Evolutionary conservation across 2,888 invertebrate species (phyloP).

Genomic region (Troilus luridus): DNA sequence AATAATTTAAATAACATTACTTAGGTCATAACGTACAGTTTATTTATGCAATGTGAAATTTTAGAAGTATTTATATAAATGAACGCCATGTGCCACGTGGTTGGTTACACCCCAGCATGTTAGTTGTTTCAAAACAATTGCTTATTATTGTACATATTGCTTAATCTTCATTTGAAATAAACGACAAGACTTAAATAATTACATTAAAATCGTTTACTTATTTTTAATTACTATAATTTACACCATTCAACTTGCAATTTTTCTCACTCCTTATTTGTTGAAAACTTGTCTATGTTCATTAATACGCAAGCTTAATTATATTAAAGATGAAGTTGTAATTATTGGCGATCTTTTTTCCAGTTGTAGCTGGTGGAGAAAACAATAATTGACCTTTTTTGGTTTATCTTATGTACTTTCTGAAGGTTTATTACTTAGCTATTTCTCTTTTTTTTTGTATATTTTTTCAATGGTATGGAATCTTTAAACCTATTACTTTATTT

Average conservation of each 20-base stretch:
- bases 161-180: not conserved
- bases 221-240: not conserved
- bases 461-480: no score
- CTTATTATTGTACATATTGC: not conserved
- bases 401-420: no score
- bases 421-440: no score
- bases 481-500: no score
- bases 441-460: no score
- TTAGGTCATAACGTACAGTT: not conserved
- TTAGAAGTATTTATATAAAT: not conserved
- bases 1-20: not conserved
- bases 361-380: no score
- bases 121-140: not conserved
- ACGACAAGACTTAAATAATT: not conserved
- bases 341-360: no score
- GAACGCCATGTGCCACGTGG: not conserved
- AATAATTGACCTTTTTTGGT: no score
- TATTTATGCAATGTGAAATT: not conserved
- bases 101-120: not conserved
- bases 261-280: not conserved
- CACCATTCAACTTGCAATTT: not conserved
- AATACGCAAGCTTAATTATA: no score
- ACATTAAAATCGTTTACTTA: not conserved
- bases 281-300: no score
- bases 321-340: no score